phyloP scores from a whole-genome alignment of 2,113 vertebrate genomes.

The Anarhynchus alexandrinus region DNA sequence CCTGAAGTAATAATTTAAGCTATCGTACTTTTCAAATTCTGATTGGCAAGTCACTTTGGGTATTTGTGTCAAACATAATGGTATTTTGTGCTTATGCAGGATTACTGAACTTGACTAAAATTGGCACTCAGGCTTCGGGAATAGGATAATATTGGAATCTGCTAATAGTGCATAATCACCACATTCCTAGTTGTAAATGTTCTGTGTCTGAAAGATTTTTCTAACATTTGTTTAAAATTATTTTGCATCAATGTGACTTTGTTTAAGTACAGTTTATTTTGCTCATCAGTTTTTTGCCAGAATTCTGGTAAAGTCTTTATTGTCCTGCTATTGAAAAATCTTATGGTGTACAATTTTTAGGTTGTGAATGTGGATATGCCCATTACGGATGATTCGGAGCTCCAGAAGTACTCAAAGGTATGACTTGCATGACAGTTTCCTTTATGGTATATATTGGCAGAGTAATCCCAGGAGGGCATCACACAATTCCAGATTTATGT shows the following conservation, averaged over 20 bases:
- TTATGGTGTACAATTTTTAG: conserved; percentile 63
- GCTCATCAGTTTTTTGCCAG: not conserved
- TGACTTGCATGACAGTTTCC: not conserved
- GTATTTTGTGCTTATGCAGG: conserved; percentile 36
- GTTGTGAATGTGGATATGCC: conserved; percentile 86
- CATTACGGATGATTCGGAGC: conserved; percentile 86
- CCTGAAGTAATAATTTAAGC: conserved; percentile 13
- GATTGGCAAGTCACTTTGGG: not conserved
- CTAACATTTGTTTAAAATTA: conserved; percentile 32
- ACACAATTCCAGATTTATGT: not conserved
- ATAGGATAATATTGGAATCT: conserved; percentile 5
- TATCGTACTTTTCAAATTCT: not conserved
- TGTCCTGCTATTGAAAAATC: not conserved
- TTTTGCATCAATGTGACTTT: conserved; percentile 13
- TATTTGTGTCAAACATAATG: conserved; percentile 42
- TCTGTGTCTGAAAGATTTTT: not conserved
- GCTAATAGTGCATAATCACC: conserved; percentile 25
- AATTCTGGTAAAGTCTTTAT: not conserved
- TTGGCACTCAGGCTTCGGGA: not conserved
- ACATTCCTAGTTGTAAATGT: not conserved
- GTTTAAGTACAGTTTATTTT: not conserved
- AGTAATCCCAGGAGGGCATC: not conserved
- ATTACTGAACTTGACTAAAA: conserved; percentile 43
- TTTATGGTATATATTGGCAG: not conserved
- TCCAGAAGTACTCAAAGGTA: conserved; percentile 96